Percentiles rank a stretch among this genome's conserved stretches.
phyloP scores from a whole-genome alignment of 2,888 invertebrate species.

The Agelastica alni region DNA sequence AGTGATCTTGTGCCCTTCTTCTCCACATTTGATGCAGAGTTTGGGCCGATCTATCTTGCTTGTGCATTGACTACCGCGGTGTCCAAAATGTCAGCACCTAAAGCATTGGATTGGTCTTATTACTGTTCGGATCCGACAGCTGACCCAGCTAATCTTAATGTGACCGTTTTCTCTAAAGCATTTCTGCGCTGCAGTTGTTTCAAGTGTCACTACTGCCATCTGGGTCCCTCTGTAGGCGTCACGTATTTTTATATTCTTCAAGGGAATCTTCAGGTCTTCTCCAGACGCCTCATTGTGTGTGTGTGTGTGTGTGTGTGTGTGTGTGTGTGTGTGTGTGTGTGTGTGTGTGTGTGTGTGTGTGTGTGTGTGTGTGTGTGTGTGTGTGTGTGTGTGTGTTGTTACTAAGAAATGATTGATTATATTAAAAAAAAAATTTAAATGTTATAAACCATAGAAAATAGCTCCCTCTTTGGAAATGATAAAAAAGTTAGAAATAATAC shows the following conservation, averaged over 20 bases:
- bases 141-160: slow-evolving; percentile 8
- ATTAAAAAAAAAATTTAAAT: too few relatives aligned
- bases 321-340: too few relatives aligned
- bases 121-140: neutral
- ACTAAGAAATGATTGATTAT: too few relatives aligned
- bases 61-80: neutral
- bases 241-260: neutral
- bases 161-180: neutral
- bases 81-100: slow-evolving; percentile 13
- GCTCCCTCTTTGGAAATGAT: too few relatives aligned
- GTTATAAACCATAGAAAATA: too few relatives aligned
- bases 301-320: too few relatives aligned
- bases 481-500: too few relatives aligned
- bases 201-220: neutral
- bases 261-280: too few relatives aligned
- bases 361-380: too few relatives aligned
- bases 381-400: too few relatives aligned
- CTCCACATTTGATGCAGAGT: slow-evolving; percentile 28
- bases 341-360: too few relatives aligned
- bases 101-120: neutral
- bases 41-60: slow-evolving; percentile 24
- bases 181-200: neutral
- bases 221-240: neutral
- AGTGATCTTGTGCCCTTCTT: slow-evolving; percentile 28
- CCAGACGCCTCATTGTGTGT: too few relatives aligned